phyloP scores from a whole-genome alignment of 2,113 vertebrate genomes.

The Eublepharis macularius region DNA sequence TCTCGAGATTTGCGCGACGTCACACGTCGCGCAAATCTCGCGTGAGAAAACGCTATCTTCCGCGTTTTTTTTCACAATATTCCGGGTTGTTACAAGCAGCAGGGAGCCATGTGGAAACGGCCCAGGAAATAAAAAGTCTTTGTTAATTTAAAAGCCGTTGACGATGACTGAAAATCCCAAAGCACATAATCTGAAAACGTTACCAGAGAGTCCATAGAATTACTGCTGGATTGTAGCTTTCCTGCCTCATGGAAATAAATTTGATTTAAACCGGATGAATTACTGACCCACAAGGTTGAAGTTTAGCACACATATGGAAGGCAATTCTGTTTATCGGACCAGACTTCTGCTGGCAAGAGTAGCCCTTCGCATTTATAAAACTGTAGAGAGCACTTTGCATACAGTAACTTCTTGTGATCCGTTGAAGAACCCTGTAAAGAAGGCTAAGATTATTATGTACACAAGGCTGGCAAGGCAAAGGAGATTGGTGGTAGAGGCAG shows the following conservation, averaged over 20 bases:
- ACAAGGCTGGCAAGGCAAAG: too few species aligned
- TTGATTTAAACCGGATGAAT: conserved; percentile 57
- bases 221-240: conserved; percentile 45
- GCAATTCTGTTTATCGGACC: not conserved
- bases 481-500: too few species aligned
- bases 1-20: too few species aligned
- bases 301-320: conserved; percentile 37
- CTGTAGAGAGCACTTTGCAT: not conserved
- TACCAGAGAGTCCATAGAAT: conserved; percentile 57
- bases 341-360: not conserved
- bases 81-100: too few species aligned
- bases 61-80: too few species aligned
- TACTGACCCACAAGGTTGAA: conserved; percentile 32
- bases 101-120: too few species aligned
- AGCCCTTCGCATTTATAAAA: conserved; percentile 26
- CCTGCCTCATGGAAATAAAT: conserved; percentile 35
- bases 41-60: too few species aligned
- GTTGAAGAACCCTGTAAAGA: too few species aligned
- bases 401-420: too few species aligned
- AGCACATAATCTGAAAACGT: conserved; percentile 62
- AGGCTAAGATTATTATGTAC: too few species aligned
- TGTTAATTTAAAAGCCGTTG: conserved; percentile 61
- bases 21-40: too few species aligned
- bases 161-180: conserved; percentile 53
- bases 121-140: conserved; percentile 49